Conservation (phyloP, 1,140 invertebrate species). For the Solenopsis invicta region DNA sequence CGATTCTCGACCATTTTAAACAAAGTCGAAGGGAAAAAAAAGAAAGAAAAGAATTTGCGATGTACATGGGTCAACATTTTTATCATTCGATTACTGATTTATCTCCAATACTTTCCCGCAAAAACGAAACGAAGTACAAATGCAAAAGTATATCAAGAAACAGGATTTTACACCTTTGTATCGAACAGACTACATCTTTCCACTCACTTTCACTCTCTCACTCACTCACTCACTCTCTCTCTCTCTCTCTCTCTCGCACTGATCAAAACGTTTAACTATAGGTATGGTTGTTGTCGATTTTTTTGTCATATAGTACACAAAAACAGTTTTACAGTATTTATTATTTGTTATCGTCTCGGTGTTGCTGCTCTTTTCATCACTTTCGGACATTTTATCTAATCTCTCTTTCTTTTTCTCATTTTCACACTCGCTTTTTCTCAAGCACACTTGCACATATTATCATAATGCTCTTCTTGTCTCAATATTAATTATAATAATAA, state of each 20-base stretch:
- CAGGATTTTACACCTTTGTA: conserved; percentile 15
- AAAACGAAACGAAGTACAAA: conserved; percentile 51
- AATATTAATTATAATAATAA: conserved; percentile 72
- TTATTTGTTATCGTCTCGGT: conserved; percentile 46
- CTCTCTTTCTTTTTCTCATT: conserved; percentile 10
- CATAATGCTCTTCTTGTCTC: conserved; percentile 30
- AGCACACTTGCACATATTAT: conserved; percentile 32
- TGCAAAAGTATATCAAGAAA: conserved; percentile 50
- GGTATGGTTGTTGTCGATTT: conserved; percentile 26
- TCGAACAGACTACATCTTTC: conserved; percentile 8
- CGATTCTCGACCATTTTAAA: neutral
- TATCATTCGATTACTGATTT: conserved; percentile 33
- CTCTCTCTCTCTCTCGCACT: conserved; percentile 2
- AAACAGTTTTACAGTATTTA: conserved; percentile 66
- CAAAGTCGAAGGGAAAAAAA: neutral
- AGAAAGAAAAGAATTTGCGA: neutral
- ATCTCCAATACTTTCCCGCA: conserved; percentile 11
- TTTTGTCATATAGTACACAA: conserved; percentile 64
- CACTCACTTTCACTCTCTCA: neutral
- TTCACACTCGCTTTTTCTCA: neutral
- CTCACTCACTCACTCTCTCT: neutral
- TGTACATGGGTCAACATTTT: conserved; percentile 41
- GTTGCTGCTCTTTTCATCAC: neutral
- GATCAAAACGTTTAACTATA: conserved; percentile 38
- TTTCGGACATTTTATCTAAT: conserved; percentile 48